Percentiles rank a stretch among this genome's conserved stretches.
These are phyloP conservation scores for Bellardia pandia DNA, from an alignment of 2,888 invertebrate genomes.

Conservation along the genomic window DNA sequence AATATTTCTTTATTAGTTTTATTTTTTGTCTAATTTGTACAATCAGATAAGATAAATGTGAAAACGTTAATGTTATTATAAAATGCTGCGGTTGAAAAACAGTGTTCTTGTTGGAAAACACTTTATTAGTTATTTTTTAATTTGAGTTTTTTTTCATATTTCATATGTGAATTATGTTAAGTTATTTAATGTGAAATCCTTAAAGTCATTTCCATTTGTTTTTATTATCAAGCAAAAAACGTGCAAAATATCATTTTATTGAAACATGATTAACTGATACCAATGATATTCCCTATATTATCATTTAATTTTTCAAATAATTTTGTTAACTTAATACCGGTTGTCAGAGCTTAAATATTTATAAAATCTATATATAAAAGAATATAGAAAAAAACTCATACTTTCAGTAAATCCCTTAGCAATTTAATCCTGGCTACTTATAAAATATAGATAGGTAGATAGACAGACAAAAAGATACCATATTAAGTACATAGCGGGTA, in stretches of 20 bases:
- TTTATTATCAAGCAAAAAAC: slow-evolving; percentile 7
- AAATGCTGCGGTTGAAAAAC: no score
- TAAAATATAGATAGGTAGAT: neutral
- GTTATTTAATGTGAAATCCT: neutral
- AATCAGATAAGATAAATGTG: no score
- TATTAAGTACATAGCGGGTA: neutral
- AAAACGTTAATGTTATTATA: no score
- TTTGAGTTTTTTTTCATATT: no score
- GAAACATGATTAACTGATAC: slow-evolving; percentile 36
- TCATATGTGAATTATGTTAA: neutral
- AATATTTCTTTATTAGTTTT: no score
- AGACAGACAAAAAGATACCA: slow-evolving; percentile 14
- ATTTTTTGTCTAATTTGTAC: no score
- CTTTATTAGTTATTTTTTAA: no score
- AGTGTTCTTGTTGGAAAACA: no score
- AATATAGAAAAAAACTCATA: slow-evolving; percentile 6
- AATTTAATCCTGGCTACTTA: slow-evolving; percentile 52
- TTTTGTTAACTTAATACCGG: slow-evolving; percentile 42
- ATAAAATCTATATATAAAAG: neutral
- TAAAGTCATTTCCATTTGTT: neutral
- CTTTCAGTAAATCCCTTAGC: slow-evolving; percentile 43
- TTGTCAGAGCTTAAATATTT: slow-evolving; percentile 50
- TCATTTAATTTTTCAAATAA: neutral
- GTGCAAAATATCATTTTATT: slow-evolving; percentile 28
- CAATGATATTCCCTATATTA: neutral